Evolutionary conservation across 2,888 invertebrate species (phyloP), one percentile per base, ranked within the genome.

Genomic region (Volucella zonaria): DNA sequence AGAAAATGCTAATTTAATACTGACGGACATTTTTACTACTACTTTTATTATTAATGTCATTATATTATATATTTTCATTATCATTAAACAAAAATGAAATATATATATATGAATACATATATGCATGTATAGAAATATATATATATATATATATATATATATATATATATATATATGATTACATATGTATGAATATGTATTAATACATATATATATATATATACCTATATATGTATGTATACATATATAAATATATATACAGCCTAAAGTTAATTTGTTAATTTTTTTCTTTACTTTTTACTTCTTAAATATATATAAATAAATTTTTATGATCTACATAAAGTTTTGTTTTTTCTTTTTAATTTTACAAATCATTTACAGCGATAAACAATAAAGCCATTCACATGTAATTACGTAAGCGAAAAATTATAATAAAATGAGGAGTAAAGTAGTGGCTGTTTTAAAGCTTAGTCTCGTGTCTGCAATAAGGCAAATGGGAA

Each of bases 391-490:
- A 81, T 76, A 81, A 81, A 58, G 42, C 52, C 12, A 18, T 18
- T 42, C 40, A 38, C 12, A 61, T 54, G 15, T 54, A 18, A 38
- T 15, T 62, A 14, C 52, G 15, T 45, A 45, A 31, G 42, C 14
- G 12, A n/a, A n/a, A 31, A 31, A 18, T 15, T 11, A 40, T 62
- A 47, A 68, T 8, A 49, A 10, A 12, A 49, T 51, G 56, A 56
- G 66, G 66, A 61, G 51, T 66, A 62, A 51, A 61, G 14, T 11
- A 8, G 42, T 10, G 59, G 23, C 14, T 54, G 8, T 0, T 42
- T 87, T 77, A 89, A 52, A 89, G 80, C 73, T 89, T 88, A 1
- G 89, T 89, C 59, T 89, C 89, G 67, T 89, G 88, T 62, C 88
- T 79, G 54, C 80, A 87, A 54, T 87, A 87, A 45, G 87, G 87